Evolutionary conservation across 2,113 vertebrate species (phyloP).

Genomic region (Pteronura brasiliensis): DNA sequence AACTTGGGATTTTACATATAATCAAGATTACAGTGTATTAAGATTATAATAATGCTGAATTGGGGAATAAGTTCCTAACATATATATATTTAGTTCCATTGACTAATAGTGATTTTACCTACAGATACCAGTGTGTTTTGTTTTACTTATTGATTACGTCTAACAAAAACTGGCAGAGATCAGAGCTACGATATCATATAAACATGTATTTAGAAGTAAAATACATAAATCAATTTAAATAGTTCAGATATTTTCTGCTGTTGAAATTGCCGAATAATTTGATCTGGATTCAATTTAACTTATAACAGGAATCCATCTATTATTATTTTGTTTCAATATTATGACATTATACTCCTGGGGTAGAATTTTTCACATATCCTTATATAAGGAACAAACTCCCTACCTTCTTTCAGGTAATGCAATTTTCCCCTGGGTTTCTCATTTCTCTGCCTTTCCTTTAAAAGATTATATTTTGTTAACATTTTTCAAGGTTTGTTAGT

Average conservation of each 20-base stretch:
- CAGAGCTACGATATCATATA: background rate
- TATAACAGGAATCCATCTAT: background rate
- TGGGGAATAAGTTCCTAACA: background rate
- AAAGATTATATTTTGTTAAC: background rate
- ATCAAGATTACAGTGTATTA: background rate
- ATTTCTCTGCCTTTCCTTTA: background rate
- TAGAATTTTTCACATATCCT: background rate
- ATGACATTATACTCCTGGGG: background rate
- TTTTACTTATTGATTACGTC: background rate
- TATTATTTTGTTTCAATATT: conserved; percentile 2
- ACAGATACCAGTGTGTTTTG: background rate
- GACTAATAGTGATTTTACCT: background rate
- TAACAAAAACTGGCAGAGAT: background rate
- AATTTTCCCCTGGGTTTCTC: background rate
- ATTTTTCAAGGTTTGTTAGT: background rate
- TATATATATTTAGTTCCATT: background rate
- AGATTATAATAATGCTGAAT: background rate
- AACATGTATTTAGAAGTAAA: background rate
- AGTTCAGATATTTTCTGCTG: background rate
- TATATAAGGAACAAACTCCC: background rate
- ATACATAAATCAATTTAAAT: background rate
- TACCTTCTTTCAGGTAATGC: background rate
- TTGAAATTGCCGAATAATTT: background rate
- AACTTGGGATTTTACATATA: background rate
- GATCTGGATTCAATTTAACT: background rate